Conservation (phyloP, 2,888 invertebrate genomes). For the Volucella zonaria region DNA sequence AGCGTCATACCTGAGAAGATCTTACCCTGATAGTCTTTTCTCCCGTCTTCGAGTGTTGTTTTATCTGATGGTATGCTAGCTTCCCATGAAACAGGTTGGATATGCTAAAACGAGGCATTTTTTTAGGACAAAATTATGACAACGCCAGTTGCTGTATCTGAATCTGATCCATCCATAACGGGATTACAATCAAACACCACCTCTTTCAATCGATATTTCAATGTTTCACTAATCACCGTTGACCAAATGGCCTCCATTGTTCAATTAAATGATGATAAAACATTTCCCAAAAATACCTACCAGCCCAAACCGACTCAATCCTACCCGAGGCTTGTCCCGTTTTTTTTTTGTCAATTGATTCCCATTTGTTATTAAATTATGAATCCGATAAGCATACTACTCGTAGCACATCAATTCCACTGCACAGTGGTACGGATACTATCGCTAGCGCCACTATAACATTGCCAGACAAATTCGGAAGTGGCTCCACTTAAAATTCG, state of each 20-base stretch:
- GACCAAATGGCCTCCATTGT: conserved; percentile 27
- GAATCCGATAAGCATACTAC: conserved; percentile 55
- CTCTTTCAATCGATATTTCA: too few species aligned
- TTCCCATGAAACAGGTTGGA: too few species aligned
- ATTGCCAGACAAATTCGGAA: conserved; percentile 62
- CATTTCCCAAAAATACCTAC: conserved; percentile 18
- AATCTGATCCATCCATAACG: too few species aligned
- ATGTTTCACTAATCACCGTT: background rate
- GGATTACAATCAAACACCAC: too few species aligned
- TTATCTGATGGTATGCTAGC: too few species aligned
- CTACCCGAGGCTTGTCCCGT: conserved; percentile 6
- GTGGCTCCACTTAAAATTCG: conserved; percentile 73
- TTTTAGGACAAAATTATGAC: too few species aligned
- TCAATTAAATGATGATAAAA: conserved; percentile 55
- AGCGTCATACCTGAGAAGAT: too few species aligned
- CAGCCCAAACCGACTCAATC: conserved; percentile 23
- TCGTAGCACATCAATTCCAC: conserved; percentile 2
- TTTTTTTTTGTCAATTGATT: conserved; percentile 64
- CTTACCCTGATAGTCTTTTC: too few species aligned
- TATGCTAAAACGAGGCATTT: too few species aligned
- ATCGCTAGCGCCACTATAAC: conserved; percentile 10
- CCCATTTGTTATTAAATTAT: conserved; percentile 64
- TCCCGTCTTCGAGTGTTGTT: too few species aligned
- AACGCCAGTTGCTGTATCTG: too few species aligned
- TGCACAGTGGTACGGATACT: background rate